Percentiles rank a stretch among this genome's conserved stretches.
Conservation (phyloP, 1,140 invertebrate species). For the Drosophila pruinosa region DNA sequence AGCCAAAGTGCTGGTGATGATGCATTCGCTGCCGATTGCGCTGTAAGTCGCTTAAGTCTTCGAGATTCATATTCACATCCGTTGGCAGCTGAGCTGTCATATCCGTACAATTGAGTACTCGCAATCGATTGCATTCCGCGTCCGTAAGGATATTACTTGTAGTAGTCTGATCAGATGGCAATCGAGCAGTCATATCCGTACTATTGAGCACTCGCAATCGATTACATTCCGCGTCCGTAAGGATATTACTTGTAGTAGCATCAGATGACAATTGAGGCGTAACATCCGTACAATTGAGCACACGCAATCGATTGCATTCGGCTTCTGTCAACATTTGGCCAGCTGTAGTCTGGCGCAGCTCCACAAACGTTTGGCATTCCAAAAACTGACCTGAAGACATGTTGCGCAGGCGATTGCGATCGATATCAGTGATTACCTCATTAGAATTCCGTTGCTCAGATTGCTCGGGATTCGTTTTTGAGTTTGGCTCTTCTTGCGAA, state of each 20-base stretch:
- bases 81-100: slow-evolving; percentile 18
- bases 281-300: slow-evolving; percentile 52
- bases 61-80: slow-evolving; percentile 69
- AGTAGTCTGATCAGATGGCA: slow-evolving; percentile 26
- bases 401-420: slow-evolving; percentile 46
- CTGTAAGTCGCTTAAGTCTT: slow-evolving; percentile 59
- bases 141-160: slow-evolving; percentile 50
- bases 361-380: slow-evolving; percentile 38
- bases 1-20: slow-evolving; percentile 57
- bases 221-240: slow-evolving; percentile 69
- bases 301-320: slow-evolving; percentile 78
- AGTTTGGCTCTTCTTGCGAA: neutral
- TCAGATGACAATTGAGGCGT: slow-evolving; percentile 31
- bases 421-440: slow-evolving; percentile 12
- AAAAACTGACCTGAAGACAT: slow-evolving; percentile 52
- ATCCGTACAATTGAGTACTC: slow-evolving; percentile 58
- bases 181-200: slow-evolving; percentile 7
- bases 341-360: slow-evolving; percentile 6
- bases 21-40: slow-evolving; percentile 69
- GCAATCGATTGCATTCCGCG: slow-evolving; percentile 78
- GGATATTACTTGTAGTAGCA: neutral
- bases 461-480: neutral
- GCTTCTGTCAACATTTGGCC: slow-evolving; percentile 60
- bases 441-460: slow-evolving; percentile 54
- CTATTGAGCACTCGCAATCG: slow-evolving; percentile 73